These are phyloP conservation scores for Dromiciops gliroides DNA, from an alignment of 2,113 vertebrate genomes.

Conservation along the genomic window DNA sequence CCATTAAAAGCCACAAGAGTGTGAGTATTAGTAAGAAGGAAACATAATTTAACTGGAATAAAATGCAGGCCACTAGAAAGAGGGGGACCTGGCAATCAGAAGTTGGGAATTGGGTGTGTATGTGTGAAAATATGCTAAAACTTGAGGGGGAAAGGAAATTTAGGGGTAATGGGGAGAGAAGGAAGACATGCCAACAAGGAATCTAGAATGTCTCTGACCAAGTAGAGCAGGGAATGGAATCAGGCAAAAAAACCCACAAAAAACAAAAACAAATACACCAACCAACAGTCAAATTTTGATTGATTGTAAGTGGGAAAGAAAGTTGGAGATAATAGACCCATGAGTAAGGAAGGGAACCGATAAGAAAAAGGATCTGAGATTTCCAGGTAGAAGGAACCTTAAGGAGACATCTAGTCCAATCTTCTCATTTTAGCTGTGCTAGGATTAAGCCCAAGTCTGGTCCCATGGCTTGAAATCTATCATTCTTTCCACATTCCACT, in stretches of 20 bases:
- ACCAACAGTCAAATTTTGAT: neutral
- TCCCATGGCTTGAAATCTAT: neutral
- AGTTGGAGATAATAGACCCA: neutral
- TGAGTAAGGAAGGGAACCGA: neutral
- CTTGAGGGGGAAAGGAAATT: neutral
- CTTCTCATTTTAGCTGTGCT: neutral
- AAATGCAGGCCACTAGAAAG: neutral
- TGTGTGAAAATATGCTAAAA: neutral
- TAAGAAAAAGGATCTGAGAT: neutral
- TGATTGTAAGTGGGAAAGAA: neutral
- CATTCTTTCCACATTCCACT: neutral
- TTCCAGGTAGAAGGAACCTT: neutral
- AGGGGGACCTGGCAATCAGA: neutral
- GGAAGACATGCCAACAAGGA: neutral
- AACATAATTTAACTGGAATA: neutral
- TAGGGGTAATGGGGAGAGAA: accelerated
- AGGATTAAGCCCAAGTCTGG: neutral
- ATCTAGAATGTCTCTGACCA: neutral
- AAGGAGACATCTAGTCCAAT: neutral
- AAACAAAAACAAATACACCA: too few relatives aligned
- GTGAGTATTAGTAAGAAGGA: neutral
- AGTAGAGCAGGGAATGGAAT: neutral
- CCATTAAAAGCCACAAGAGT: accelerated
- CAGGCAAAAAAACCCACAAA: neutral
- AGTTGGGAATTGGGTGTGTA: neutral